A percentile compares a stretch with the other conserved stretches of the same genome.
Evolutionary conservation across 2,113 vertebrate species (phyloP).

Genomic region (Turdus rufiventris): DNA sequence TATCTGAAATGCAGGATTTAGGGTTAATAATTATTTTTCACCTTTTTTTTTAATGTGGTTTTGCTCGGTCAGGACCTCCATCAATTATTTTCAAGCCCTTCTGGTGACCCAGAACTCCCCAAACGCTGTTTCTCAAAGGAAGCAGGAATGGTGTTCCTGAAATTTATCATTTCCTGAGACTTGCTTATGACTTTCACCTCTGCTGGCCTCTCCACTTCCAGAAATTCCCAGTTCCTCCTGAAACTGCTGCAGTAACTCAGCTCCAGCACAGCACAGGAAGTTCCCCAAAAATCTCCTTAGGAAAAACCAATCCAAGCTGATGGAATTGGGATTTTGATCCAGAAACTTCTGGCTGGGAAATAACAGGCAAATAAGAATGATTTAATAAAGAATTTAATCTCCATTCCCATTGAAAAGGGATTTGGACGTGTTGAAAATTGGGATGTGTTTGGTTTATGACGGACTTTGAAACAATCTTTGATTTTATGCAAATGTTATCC

Average conservation of each 20-base stretch:
- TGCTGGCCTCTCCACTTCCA: conserved; percentile 35
- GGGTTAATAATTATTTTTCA: not conserved
- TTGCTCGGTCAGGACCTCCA: conserved; percentile 47
- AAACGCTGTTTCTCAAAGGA: conserved; percentile 30
- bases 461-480: not conserved
- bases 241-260: not conserved
- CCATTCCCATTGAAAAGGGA: not conserved
- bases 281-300: not conserved
- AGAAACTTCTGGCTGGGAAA: not conserved
- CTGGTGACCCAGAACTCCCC: conserved; percentile 42
- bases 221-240: not conserved
- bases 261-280: not conserved
- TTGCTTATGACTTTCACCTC: conserved; percentile 55
- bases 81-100: conserved; percentile 40
- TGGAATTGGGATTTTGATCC: not conserved
- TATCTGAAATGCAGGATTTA: not conserved
- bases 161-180: conserved; percentile 54
- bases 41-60: conserved; percentile 9
- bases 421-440: not conserved
- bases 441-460: not conserved
- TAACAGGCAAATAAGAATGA: not conserved
- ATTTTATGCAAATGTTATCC: not conserved
- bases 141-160: conserved; percentile 19
- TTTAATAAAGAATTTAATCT: not conserved
- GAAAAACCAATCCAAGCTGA: not conserved